Conservation (phyloP, 2,797 vertebrate species). For the Eremophila alpestris region DNA sequence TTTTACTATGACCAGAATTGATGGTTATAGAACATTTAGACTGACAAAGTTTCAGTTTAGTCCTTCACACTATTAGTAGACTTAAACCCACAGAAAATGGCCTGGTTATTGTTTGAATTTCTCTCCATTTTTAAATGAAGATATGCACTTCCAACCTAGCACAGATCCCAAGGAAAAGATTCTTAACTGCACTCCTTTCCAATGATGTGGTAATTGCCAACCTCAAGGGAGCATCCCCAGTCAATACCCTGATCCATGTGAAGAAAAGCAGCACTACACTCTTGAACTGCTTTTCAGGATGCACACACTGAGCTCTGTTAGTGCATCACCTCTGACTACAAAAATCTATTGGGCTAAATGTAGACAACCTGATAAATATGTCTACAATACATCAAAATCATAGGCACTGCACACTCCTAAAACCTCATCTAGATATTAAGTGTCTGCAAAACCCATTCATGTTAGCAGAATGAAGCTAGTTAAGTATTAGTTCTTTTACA, state of each 20-base stretch:
- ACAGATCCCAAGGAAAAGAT: neutral
- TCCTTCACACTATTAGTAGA: neutral
- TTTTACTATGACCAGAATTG: neutral
- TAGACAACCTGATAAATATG: neutral
- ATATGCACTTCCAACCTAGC: neutral
- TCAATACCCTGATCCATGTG: neutral
- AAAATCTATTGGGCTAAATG: neutral
- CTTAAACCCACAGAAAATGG: neutral
- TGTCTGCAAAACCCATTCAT: neutral
- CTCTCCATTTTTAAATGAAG: neutral
- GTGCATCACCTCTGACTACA: neutral
- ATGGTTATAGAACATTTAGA: neutral
- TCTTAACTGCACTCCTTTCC: neutral
- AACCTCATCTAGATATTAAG: neutral
- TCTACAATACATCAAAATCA: neutral
- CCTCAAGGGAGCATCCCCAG: neutral
- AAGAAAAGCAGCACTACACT: neutral
- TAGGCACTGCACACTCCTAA: neutral
- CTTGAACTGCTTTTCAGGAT: neutral
- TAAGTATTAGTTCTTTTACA: neutral
- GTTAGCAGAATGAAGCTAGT: neutral
- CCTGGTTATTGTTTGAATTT: neutral
- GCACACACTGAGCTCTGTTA: neutral
- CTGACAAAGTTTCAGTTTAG: neutral
- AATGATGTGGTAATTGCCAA: neutral